These are phyloP conservation scores for Octopus sinensis DNA, from an alignment of 1,140 invertebrate species.

Conservation along the genomic window DNA sequence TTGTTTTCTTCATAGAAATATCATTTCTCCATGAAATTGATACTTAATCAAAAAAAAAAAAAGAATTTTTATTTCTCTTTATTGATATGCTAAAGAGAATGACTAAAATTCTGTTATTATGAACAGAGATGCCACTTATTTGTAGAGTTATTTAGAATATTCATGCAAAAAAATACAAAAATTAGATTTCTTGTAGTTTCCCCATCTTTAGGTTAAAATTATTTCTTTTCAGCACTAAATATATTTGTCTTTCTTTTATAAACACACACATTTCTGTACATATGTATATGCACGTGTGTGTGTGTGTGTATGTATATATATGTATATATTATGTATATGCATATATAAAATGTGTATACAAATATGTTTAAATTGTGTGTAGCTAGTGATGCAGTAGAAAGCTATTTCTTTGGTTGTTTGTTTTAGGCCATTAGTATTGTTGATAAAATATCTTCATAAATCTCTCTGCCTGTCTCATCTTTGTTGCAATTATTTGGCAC, in stretches of 20 bases:
- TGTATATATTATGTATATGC: neutral
- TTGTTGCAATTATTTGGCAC: no score
- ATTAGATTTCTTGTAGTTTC: no score
- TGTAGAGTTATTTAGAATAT: neutral
- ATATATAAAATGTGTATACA: no score
- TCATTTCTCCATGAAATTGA: neutral
- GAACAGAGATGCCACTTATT: slow-evolving; percentile 6
- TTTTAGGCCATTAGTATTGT: neutral
- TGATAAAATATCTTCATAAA: neutral
- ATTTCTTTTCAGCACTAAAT: no score
- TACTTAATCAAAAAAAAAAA: neutral
- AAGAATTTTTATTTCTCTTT: neutral
- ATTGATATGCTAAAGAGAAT: neutral
- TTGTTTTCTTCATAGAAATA: neutral
- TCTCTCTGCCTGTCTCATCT: no score
- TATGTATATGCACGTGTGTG: neutral
- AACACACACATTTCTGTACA: neutral
- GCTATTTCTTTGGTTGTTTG: no score
- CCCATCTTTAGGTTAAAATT: no score
- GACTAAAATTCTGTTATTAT: neutral
- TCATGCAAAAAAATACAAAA: no score
- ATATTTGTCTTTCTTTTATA: no score
- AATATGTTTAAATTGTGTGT: no score
- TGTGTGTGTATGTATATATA: neutral
- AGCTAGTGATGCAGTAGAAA: no score